Percentiles rank a stretch among this genome's conserved stretches.
Conservation (phyloP, 2,888 invertebrate species). For the Morpho helenor region DNA sequence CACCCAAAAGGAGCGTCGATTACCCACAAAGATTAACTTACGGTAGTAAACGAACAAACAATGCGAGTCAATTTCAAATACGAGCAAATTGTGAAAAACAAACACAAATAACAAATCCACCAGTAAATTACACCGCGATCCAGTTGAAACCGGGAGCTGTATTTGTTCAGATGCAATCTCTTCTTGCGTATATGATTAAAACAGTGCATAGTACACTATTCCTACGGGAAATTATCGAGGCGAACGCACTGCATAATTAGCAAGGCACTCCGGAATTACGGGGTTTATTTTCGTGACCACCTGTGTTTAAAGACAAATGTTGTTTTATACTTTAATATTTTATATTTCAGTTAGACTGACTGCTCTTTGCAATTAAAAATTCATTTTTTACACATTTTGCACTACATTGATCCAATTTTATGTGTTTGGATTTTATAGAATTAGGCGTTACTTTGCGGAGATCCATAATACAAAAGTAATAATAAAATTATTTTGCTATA, state of each 20-base stretch:
- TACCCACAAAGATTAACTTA: slow-evolving; percentile 11
- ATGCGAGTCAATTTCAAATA: slow-evolving; percentile 26
- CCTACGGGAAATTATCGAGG: slow-evolving; percentile 73
- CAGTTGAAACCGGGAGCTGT: slow-evolving; percentile 48
- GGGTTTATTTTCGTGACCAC: slow-evolving; percentile 34
- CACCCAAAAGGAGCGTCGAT: neutral
- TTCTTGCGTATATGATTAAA: slow-evolving; percentile 74
- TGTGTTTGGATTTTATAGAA: no score
- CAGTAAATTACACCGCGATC: slow-evolving; percentile 66
- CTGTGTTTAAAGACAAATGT: neutral
- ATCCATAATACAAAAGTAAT: no score
- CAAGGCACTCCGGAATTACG: slow-evolving; percentile 47
- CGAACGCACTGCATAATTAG: slow-evolving; percentile 76
- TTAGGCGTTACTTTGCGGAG: no score
- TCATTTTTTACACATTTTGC: no score
- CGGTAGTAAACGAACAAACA: slow-evolving; percentile 21
- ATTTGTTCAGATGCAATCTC: slow-evolving; percentile 75
- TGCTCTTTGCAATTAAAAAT: no score
- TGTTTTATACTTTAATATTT: no score
- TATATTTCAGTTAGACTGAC: no score
- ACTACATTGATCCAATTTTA: no score
- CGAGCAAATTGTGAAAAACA: slow-evolving; percentile 46
- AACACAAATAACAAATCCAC: slow-evolving; percentile 54
- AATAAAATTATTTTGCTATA: no score
- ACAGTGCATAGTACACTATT: slow-evolving; percentile 63